A percentile compares a stretch with the other conserved stretches of the same genome.
Evolutionary conservation across 2,797 vertebrate genomes (phyloP).

Genomic region (Pitangus sulphuratus): DNA sequence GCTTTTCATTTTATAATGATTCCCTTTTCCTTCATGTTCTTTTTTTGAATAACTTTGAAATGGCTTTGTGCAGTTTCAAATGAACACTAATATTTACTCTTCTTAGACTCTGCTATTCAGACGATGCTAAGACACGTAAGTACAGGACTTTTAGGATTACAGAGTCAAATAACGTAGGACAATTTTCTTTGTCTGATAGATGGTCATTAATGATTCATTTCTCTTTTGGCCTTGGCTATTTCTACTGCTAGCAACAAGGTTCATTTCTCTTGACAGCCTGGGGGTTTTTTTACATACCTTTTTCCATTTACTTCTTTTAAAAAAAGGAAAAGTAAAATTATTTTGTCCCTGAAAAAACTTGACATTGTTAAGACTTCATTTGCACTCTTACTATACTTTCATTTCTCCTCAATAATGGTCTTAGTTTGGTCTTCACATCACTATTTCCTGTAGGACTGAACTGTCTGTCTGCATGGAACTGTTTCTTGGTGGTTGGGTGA

Average conservation of each 20-base stretch:
- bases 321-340: neutral
- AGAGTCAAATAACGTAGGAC: neutral
- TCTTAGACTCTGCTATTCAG: neutral
- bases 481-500: neutral
- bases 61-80: neutral
- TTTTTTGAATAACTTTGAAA: neutral
- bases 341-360: neutral
- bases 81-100: neutral
- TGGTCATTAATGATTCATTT: neutral
- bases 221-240: neutral
- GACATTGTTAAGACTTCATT: neutral
- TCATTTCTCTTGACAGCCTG: neutral
- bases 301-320: neutral
- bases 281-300: neutral
- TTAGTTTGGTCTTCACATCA: neutral
- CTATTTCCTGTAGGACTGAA: neutral
- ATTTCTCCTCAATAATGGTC: neutral
- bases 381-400: neutral
- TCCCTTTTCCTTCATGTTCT: neutral
- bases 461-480: neutral
- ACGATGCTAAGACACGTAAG: neutral
- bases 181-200: neutral
- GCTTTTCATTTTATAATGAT: neutral
- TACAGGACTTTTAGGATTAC: neutral
- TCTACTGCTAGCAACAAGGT: neutral